These are phyloP conservation scores for Cinclus cinclus DNA, from an alignment of 2,113 vertebrate genomes.

Conservation along the genomic window DNA sequence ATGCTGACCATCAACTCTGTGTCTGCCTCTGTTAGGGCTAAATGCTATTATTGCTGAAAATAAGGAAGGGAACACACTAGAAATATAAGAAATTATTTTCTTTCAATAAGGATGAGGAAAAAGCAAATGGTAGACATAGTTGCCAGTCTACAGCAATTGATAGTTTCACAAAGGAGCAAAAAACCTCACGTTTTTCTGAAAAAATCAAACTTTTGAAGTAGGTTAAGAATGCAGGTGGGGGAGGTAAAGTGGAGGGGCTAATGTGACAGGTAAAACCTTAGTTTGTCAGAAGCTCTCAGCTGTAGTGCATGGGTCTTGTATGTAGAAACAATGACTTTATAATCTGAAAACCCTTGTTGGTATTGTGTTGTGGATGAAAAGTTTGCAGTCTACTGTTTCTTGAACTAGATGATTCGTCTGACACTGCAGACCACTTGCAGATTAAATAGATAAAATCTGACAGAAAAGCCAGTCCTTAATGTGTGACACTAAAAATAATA, in stretches of 20 bases:
- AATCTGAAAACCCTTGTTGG: neutral
- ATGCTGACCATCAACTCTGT: neutral
- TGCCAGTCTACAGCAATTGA: neutral
- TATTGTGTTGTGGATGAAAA: neutral
- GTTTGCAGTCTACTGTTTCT: neutral
- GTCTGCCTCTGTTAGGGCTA: neutral
- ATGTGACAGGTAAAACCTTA: neutral
- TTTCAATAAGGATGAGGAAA: neutral
- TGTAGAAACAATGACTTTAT: neutral
- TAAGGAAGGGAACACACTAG: neutral
- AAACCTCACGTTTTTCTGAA: neutral
- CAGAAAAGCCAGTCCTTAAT: neutral
- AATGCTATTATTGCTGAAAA: neutral
- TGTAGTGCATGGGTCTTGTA: neutral
- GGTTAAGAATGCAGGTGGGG: neutral
- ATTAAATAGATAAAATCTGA: neutral
- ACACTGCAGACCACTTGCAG: neutral
- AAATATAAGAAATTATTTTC: neutral
- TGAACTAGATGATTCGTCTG: neutral
- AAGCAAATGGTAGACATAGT: neutral
- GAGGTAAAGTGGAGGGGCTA: neutral
- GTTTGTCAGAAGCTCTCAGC: neutral
- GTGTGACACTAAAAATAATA: neutral
- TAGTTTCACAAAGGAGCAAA: neutral
- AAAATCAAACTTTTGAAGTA: neutral